Base-by-base conservation (phyloP, 2,888 invertebrate species). In the Lasioglossum marginatum region DNA sequence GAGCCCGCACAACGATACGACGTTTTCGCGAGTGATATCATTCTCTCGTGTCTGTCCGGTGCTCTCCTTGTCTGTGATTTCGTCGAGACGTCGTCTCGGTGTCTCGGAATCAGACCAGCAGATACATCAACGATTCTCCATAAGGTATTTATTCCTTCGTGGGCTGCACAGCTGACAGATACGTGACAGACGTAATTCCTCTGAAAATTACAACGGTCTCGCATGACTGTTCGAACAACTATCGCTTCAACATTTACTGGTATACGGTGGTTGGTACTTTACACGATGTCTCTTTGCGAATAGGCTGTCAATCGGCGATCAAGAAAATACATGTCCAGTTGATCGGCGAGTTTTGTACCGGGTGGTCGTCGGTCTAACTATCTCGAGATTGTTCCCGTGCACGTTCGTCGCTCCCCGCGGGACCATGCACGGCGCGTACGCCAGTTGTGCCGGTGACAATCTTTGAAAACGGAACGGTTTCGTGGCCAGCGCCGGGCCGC, bases 11-110 rank as follows among this genome's bases (percentile, higher is more conserved):
- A 70, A 10, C 66, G 60, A 63, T 60, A 37, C 52, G 34, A 68
- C 48, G 37, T 34, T 52, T 68, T 78, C 78, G 83, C 66, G 77
- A 81, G 87, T 86, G 87, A 57, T 86, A 31, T 27, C 66, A 60
- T 75, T 78, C n/a, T 78, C 40, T 70, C 70, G 37, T 37, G 40
- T 74, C 60, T 34, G 23, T 77, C 34, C 27, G 70, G 73, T 34
- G 74, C 31, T 80, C 19, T 40, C 74, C 68, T 45, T n/a, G 52
- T 60, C 43, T 75, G 40, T 31, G 72, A 85, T 70, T 16, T 63
- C 66, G 52, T 66, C 72, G 73, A 71, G 78, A 71, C 68, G 23
- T 66, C 34, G 37, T 37, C 23, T 68, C 63, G 31, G 63, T 16
- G 27, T 63, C 63, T 23, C 37, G 37, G 68, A 23, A 63, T 63